phyloP scores from a whole-genome alignment of 2,113 vertebrate genomes.

The Callocephalon fimbriatum region DNA sequence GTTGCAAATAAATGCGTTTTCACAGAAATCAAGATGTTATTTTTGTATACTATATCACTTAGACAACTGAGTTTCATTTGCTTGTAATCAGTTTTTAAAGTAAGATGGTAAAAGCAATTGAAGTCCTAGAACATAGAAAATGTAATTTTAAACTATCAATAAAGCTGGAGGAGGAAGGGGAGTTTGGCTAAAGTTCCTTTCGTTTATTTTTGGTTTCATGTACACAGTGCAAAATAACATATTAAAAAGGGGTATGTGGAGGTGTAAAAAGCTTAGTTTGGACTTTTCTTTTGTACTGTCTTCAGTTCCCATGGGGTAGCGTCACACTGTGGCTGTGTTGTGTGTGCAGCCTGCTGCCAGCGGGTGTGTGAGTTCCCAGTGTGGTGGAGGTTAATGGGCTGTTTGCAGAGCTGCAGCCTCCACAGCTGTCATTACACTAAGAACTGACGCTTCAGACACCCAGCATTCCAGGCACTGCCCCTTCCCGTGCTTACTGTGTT shows the following conservation, averaged over 20 bases:
- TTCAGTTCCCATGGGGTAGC: not conserved
- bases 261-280: constrained; percentile 62
- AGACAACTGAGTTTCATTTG: constrained; percentile 99
- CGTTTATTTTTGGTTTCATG: constrained; percentile 78
- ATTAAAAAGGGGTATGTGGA: constrained; percentile 78
- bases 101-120: constrained; percentile 97
- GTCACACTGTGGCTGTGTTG: not conserved
- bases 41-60: constrained; percentile 99
- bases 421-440: rapidly evolving
- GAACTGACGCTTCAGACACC: not conserved
- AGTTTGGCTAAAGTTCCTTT: constrained; percentile 84
- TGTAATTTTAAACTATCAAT: constrained; percentile 99
- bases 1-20: constrained; percentile 95
- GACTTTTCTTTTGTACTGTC: constrained; percentile 65
- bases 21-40: constrained; percentile 99
- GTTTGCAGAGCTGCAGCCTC: not conserved
- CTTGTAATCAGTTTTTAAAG: constrained; percentile 99
- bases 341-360: no score
- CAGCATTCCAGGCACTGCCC: rapidly evolving
- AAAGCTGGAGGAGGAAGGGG: constrained; percentile 99
- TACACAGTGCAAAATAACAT: constrained; percentile 74
- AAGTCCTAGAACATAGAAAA: constrained; percentile 98
- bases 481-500: rapidly evolving
- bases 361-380: rapidly evolving
- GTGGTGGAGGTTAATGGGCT: not conserved